Percentiles rank a stretch among this genome's conserved stretches.
Conservation (phyloP, 2,797 vertebrate genomes). For the Melanitta fusca region DNA sequence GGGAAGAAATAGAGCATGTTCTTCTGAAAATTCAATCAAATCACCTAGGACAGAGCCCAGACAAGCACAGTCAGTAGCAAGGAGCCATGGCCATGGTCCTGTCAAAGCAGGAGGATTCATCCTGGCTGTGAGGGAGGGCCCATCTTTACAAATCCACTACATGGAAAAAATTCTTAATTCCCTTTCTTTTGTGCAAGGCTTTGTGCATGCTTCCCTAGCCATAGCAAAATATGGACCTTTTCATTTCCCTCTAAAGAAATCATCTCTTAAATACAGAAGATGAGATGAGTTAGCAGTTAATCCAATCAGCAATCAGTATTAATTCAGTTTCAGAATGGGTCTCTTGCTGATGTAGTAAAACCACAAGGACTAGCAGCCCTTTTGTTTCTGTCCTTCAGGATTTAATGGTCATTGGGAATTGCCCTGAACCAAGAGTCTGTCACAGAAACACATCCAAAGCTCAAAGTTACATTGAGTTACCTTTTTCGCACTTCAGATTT, state of each 20-base stretch:
- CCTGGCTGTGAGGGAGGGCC: neutral
- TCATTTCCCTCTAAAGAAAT: neutral
- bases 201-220: neutral
- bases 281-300: neutral
- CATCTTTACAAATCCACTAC: neutral
- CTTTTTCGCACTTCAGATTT: neutral
- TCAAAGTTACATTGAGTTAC: neutral
- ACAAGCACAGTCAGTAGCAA: neutral
- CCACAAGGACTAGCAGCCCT: neutral
- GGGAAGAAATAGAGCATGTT: neutral
- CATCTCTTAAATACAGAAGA: neutral
- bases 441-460: neutral
- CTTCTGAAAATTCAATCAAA: neutral
- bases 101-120: neutral
- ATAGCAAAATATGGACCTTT: neutral
- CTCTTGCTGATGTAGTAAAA: neutral
- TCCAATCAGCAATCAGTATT: neutral
- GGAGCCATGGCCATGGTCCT: neutral
- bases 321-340: neutral
- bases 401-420: neutral
- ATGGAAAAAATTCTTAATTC: neutral
- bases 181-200: neutral
- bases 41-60: neutral
- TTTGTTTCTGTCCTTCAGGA: neutral
- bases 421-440: neutral